Conservation (phyloP, 2,888 invertebrate species). For the Harpagoxenus sublaevis region DNA sequence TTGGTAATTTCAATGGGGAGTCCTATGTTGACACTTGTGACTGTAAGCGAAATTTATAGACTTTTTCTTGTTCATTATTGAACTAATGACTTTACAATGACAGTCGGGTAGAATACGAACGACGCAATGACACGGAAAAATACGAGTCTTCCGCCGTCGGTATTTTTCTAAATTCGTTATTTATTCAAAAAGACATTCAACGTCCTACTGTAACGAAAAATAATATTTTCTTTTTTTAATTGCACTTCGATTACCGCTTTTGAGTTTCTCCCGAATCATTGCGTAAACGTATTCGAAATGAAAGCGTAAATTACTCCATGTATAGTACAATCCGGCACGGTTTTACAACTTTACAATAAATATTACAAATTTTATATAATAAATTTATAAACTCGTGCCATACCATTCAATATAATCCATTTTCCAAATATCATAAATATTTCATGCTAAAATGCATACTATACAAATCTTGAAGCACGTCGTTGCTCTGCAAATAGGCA, state of each 20-base stretch:
- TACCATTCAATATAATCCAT: background rate
- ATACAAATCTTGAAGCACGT: constrained; percentile 64
- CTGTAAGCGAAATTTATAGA: constrained; percentile 42
- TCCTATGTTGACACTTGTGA: constrained; percentile 57
- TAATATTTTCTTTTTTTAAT: constrained; percentile 67
- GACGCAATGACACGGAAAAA: constrained; percentile 59
- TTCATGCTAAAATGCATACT: constrained; percentile 5
- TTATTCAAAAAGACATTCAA: constrained; percentile 58
- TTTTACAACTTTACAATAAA: background rate
- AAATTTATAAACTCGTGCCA: constrained; percentile 6
- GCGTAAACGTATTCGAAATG: constrained; percentile 38
- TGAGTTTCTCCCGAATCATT: constrained; percentile 55
- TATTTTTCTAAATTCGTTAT: constrained; percentile 57
- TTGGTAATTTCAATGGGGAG: background rate
- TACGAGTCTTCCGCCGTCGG: constrained; percentile 35
- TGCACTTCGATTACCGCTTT: constrained; percentile 69
- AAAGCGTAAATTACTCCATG: constrained; percentile 24
- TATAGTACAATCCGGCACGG: background rate
- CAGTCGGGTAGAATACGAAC: constrained; percentile 18
- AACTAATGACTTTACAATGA: background rate
- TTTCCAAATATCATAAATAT: constrained; percentile 15
- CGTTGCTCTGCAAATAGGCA: constrained; percentile 43
- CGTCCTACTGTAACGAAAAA: constrained; percentile 70
- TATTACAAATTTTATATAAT: background rate
- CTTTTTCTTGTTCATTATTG: constrained; percentile 2